phyloP scores from a whole-genome alignment of 2,113 vertebrate genomes.

The Chrysochloris asiatica region DNA sequence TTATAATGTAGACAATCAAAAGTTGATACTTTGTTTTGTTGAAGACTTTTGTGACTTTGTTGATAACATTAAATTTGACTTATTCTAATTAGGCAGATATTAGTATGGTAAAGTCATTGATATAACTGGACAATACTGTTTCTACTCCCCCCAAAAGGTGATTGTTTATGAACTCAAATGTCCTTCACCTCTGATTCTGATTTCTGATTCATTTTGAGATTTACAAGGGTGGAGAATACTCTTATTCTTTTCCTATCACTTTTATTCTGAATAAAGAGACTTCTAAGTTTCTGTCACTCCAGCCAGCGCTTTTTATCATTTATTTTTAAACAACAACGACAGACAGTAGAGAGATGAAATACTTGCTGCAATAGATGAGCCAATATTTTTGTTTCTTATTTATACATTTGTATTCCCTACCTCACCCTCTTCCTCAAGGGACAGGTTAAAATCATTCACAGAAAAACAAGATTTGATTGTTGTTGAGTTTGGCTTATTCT shows the following conservation, averaged over 20 bases:
- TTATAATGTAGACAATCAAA: background rate
- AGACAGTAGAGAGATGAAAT: slow-evolving; percentile 1
- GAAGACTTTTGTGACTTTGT: background rate
- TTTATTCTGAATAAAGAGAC: background rate
- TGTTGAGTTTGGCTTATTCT: slow-evolving; percentile 77
- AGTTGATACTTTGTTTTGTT: background rate
- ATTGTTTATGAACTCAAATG: background rate
- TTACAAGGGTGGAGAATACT: background rate
- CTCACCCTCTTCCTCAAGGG: slow-evolving; percentile 57
- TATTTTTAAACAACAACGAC: background rate
- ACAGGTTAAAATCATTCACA: slow-evolving; percentile 67
- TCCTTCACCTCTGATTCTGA: background rate
- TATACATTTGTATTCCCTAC: slow-evolving; percentile 45
- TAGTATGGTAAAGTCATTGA: background rate
- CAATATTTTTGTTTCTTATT: slow-evolving; percentile 53
- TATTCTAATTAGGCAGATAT: background rate
- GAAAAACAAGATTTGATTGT: slow-evolving; percentile 73
- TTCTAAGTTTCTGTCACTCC: background rate
- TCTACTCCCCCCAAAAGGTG: background rate
- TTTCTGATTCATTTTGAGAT: background rate
- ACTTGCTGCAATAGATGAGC: slow-evolving; percentile 20
- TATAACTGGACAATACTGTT: background rate
- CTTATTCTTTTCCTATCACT: background rate
- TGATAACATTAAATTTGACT: background rate
- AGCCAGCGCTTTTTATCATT: background rate